These are phyloP conservation scores for Atherix ibis DNA, from an alignment of 2,888 invertebrate species.

Conservation along the genomic window DNA sequence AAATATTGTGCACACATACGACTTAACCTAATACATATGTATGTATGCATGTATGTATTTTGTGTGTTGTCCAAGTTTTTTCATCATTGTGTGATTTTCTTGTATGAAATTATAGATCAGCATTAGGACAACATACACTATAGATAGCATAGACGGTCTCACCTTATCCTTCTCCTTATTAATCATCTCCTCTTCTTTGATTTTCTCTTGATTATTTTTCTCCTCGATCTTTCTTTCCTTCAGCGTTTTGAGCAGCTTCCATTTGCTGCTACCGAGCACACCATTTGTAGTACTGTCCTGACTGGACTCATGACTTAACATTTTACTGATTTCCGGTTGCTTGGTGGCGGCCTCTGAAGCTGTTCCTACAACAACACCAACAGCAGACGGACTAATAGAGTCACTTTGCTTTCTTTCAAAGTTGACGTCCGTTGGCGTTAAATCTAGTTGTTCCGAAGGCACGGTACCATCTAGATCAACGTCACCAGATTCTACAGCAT, in stretches of 20 bases:
- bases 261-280: constrained; percentile 68
- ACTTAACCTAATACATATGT: too few species aligned
- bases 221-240: constrained; percentile 84
- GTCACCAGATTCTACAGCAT: background rate
- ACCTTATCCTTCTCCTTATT: constrained; percentile 54
- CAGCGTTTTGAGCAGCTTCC: constrained; percentile 78
- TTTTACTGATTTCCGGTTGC: constrained; percentile 2
- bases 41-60: too few species aligned
- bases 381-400: background rate
- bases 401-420: too few species aligned
- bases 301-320: constrained; percentile 24
- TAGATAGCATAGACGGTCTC: too few species aligned
- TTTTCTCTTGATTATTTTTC: constrained; percentile 53
- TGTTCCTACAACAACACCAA: background rate
- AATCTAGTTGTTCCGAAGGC: background rate
- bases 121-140: too few species aligned
- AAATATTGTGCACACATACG: too few species aligned
- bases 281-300: constrained; percentile 33
- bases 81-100: too few species aligned
- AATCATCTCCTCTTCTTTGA: constrained; percentile 43
- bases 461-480: background rate
- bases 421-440: too few species aligned
- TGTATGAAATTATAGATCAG: too few species aligned
- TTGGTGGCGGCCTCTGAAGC: background rate
- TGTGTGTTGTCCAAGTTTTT: too few species aligned